Conservation (phyloP, 2,113 vertebrate genomes). For the Siphamia tubifer region DNA sequence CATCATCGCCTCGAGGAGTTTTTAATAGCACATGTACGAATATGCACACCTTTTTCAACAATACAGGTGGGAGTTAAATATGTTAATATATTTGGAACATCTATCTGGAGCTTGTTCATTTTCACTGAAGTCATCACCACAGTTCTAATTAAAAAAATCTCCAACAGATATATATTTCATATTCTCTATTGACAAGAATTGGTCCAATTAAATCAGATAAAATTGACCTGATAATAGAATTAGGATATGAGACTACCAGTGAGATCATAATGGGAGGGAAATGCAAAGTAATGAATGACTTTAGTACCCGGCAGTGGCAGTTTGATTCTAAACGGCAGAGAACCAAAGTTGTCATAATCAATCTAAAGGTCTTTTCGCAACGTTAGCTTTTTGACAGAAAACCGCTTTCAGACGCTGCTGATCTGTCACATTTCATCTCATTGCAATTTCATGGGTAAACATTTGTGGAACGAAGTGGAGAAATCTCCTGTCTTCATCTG, state of each 20-base stretch:
- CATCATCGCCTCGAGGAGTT: neutral
- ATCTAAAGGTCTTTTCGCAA: conserved; percentile 58
- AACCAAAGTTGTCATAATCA: conserved; percentile 64
- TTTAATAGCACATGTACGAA: conserved; percentile 5
- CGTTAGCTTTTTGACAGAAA: conserved; percentile 71
- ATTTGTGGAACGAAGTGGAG: conserved; percentile 63
- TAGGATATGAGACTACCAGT: neutral
- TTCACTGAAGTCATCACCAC: neutral
- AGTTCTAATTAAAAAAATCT: neutral
- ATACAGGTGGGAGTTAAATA: neutral
- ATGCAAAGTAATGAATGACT: conserved; percentile 44
- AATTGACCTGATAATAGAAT: conserved; percentile 20
- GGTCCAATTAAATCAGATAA: neutral
- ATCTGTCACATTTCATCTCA: conserved; percentile 74
- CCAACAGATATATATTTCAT: neutral
- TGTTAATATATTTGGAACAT: neutral
- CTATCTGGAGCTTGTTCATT: neutral
- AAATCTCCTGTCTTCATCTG: conserved; percentile 59
- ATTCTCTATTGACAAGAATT: neutral
- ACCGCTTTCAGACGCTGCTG: conserved; percentile 56
- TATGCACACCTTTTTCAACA: neutral
- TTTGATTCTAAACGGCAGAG: conserved; percentile 32
- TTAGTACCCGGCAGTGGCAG: conserved; percentile 8
- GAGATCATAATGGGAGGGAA: conserved; percentile 21
- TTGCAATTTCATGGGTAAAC: conserved; percentile 72